Conservation (phyloP, 2,797 vertebrate species). For the Hemitrygon akajei region DNA sequence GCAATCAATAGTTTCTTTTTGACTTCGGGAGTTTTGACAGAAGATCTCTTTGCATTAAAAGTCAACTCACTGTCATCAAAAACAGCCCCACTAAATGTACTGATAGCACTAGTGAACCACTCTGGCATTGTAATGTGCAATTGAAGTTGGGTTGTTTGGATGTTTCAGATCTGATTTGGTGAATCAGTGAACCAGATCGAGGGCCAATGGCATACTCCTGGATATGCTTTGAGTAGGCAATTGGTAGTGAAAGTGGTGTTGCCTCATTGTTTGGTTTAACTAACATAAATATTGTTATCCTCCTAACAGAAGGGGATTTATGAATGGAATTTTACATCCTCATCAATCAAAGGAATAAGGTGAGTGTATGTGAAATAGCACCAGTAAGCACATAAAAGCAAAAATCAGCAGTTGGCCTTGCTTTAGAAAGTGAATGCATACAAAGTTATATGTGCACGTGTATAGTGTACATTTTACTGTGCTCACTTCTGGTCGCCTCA, state of each 20-base stretch:
- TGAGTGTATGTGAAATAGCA: conserved; percentile 48
- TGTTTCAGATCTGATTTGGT: too few species aligned
- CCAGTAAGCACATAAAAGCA: background rate
- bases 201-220: too few species aligned
- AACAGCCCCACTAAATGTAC: too few species aligned
- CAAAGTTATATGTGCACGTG: background rate
- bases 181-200: too few species aligned
- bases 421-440: too few species aligned
- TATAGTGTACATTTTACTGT: background rate
- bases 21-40: background rate
- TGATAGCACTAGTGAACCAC: too few species aligned
- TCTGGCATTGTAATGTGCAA: too few species aligned
- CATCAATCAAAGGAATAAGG: conserved; percentile 91
- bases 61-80: too few species aligned
- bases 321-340: conserved; percentile 89
- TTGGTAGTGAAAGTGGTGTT: background rate
- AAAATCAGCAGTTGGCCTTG: background rate
- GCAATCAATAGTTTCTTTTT: background rate
- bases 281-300: background rate
- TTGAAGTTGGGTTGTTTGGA: too few species aligned
- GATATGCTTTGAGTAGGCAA: too few species aligned
- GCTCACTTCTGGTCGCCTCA: too few species aligned
- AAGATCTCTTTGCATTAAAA: too few species aligned
- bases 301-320: conserved; percentile 78
- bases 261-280: background rate